phyloP scores from a whole-genome alignment of 2,888 invertebrate genomes.

The Linnaemya tessellans region DNA sequence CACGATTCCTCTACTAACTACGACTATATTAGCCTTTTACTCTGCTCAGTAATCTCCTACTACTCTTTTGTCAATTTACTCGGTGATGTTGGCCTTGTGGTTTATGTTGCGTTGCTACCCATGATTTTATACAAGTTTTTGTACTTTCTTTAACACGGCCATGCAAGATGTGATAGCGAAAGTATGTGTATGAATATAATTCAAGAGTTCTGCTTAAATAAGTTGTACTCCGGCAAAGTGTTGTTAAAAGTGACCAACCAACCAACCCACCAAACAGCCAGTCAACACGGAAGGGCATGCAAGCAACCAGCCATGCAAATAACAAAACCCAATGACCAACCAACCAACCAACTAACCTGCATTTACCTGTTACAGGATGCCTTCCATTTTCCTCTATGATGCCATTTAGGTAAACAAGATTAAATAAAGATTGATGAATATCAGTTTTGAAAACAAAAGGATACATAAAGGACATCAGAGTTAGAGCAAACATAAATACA shows the following conservation, averaged over 20 bases:
- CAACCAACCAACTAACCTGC: slow-evolving; percentile 1
- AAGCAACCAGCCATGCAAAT: neutral
- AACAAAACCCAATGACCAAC: slow-evolving; percentile 16
- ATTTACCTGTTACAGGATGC: neutral
- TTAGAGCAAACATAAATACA: no score
- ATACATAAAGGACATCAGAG: neutral
- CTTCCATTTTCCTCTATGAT: slow-evolving; percentile 28
- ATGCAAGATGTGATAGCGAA: neutral
- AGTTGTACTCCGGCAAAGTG: neutral
- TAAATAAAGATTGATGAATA: slow-evolving; percentile 50
- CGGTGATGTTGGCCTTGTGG: slow-evolving; percentile 12
- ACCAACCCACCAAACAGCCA: neutral
- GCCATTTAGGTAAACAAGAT: slow-evolving; percentile 64
- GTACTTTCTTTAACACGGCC: neutral
- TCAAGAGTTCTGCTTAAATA: neutral
- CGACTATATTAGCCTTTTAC: slow-evolving; percentile 41
- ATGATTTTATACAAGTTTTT: slow-evolving; percentile 39
- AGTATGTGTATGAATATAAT: neutral
- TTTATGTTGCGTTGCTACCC: slow-evolving; percentile 13
- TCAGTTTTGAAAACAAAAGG: slow-evolving; percentile 35
- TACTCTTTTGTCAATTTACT: slow-evolving; percentile 20
- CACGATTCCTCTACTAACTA: slow-evolving; percentile 43
- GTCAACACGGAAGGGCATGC: neutral
- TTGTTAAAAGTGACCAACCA: slow-evolving; percentile 16
- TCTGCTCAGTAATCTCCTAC: slow-evolving; percentile 37